Evolutionary conservation across 2,797 vertebrate genomes (phyloP), one percentile per base, ranked within the genome.

Genomic region (Gobionotothen gibberifrons): DNA sequence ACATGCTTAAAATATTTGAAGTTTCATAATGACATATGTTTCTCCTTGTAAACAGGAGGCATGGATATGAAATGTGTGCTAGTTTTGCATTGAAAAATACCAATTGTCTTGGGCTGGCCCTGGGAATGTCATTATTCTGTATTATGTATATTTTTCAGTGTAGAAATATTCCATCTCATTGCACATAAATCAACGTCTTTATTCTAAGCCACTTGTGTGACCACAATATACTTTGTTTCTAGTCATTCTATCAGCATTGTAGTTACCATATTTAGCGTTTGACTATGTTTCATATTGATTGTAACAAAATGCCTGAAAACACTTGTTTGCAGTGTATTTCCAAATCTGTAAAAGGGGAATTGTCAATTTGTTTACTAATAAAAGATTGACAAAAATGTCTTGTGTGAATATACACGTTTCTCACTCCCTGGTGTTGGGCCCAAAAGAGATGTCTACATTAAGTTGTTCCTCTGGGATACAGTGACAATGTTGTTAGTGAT

Each of bases 81-180:
- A 85, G 85, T 92, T 90, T 90, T 91, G 66, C 69, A 52, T 93
- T 90, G 86, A 82, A 83, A 90, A 91, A 84, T 93, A 94, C 86
- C 88, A 89, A 85, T 91, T 87, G 85, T 95, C 96, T 97, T 96
- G 91, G 97, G 97, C 97, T 96, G 97, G 97, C 89, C 96, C 97
- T 93, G 81, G 95, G 95, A 94, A 81, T 84, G 88, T 69, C 91
- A 94, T 93, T 70, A 88, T 81, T 83, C 81, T 91, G 80, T 91
- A 84, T 85, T 94, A 91, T 95, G 91, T 95, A 80, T 93, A 89
- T 93, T 94, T 84, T 86, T 92, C 77, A 88, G 75, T 91, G 90
- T 91, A 80, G 47, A 85, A 78, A 87, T 61, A 81, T 92, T 87
- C 69, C 77, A 85, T 87, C 79, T 53, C 61, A 69, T 92, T 84